Percentiles rank a stretch among this genome's conserved stretches.
Evolutionary conservation across 2,797 vertebrate species (phyloP).

Genomic region (Lepidocolaptes lacrymiger): DNA sequence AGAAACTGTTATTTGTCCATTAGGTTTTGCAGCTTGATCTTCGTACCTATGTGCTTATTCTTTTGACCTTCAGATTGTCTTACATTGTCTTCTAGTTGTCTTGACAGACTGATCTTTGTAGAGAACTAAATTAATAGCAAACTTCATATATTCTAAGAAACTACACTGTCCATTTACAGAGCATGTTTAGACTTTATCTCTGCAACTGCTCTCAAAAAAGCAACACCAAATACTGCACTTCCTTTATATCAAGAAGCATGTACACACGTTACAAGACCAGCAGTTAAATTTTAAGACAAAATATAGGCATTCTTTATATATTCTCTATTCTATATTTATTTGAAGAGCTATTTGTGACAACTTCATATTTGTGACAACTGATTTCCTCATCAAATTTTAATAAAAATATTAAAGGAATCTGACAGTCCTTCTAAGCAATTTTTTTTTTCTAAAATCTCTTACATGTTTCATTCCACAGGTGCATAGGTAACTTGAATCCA

Average conservation of each 20-base stretch:
- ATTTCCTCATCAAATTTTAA: neutral
- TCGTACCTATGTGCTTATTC: neutral
- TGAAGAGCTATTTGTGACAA: neutral
- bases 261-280: neutral
- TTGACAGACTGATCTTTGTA: neutral
- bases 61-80: neutral
- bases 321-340: neutral
- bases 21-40: neutral
- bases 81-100: neutral
- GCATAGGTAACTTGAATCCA: neutral
- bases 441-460: neutral
- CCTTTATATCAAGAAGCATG: neutral
- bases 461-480: neutral
- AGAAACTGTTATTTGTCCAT: neutral
- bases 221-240: neutral
- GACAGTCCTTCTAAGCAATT: neutral
- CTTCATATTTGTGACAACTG: neutral
- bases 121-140: neutral
- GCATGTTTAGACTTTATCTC: neutral
- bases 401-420: neutral
- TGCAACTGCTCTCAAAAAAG: neutral
- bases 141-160: neutral
- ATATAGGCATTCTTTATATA: fast-evolving
- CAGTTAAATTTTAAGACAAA: neutral
- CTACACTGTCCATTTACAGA: neutral